Percentiles rank a stretch among this genome's conserved stretches.
phyloP scores from a whole-genome alignment of 2,888 invertebrate species.

The Drosophila longiperda region DNA sequence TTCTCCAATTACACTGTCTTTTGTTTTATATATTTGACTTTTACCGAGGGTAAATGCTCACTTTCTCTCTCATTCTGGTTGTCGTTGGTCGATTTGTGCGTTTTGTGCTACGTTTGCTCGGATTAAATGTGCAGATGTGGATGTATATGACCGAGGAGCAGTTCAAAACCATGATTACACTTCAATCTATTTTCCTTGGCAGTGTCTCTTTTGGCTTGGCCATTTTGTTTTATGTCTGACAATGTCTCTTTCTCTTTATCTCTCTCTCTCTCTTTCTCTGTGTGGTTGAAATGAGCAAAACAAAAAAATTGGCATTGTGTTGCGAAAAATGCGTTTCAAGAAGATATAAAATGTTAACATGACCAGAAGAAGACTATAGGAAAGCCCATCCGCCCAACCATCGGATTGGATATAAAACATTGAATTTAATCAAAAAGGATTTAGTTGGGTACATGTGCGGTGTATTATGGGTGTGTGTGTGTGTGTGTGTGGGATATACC shows the following conservation, averaged over 20 bases:
- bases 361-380: slow-evolving; percentile 54
- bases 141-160: slow-evolving; percentile 66
- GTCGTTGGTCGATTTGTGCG: slow-evolving; percentile 71
- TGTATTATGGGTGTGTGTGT: background rate
- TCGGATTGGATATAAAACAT: slow-evolving; percentile 78
- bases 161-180: slow-evolving; percentile 81
- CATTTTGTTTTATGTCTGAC: slow-evolving; percentile 77
- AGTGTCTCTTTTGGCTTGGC: slow-evolving; percentile 54
- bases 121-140: slow-evolving; percentile 76
- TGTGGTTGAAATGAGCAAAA: slow-evolving; percentile 43
- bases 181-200: slow-evolving; percentile 75
- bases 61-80: slow-evolving; percentile 61
- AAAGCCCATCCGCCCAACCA: slow-evolving; percentile 38
- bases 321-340: slow-evolving; percentile 79
- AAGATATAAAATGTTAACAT: slow-evolving; percentile 80
- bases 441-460: slow-evolving; percentile 50
- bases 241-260: background rate
- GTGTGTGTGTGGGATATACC: slow-evolving; percentile 20
- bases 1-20: slow-evolving; percentile 76
- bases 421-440: slow-evolving; percentile 81
- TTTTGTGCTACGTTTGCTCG: slow-evolving; percentile 70
- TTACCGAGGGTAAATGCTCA: slow-evolving; percentile 55
- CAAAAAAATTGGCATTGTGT: slow-evolving; percentile 55
- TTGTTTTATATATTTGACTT: slow-evolving; percentile 67
- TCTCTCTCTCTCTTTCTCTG: slow-evolving; percentile 13